A percentile compares a stretch with the other conserved stretches of the same genome.
phyloP scores from a whole-genome alignment of 2,113 vertebrate genomes.

The Tiliqua scincoides region DNA sequence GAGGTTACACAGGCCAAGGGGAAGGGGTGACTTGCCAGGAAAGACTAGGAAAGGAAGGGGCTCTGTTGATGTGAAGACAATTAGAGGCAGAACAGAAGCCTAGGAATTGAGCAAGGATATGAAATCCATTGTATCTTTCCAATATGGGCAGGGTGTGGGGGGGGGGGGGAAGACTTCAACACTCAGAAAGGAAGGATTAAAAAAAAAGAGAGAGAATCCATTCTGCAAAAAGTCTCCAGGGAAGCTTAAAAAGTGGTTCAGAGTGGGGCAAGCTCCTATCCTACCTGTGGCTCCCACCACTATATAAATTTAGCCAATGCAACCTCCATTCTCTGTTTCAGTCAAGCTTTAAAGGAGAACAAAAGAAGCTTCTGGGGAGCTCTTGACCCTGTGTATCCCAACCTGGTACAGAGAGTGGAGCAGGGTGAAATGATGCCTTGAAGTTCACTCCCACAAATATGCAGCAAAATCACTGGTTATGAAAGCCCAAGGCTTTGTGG shows the following conservation, averaged over 20 bases:
- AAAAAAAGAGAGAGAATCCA: neutral
- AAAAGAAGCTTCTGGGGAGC: neutral
- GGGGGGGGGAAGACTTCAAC: neutral
- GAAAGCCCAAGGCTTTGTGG: neutral
- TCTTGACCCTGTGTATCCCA: neutral
- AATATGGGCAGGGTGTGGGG: neutral
- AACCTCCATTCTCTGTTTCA: neutral
- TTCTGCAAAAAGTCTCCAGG: neutral
- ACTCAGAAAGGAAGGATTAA: too few species aligned
- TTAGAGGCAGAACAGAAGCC: neutral
- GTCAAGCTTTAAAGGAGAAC: neutral
- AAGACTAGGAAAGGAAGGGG: slow-evolving; percentile 6
- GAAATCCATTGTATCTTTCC: neutral
- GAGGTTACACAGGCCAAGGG: slow-evolving; percentile 30
- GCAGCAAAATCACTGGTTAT: neutral
- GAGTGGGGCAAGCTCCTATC: neutral
- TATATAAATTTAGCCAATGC: neutral
- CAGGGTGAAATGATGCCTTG: neutral
- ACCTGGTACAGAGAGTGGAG: neutral
- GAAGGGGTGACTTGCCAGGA: slow-evolving; percentile 9
- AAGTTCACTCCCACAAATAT: neutral
- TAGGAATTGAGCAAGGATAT: neutral
- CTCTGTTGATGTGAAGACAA: neutral
- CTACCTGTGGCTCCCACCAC: neutral
- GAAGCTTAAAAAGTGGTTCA: neutral